Base-by-base conservation (phyloP, 2,888 invertebrate species). In the Tachystola acroxantha region DNA sequence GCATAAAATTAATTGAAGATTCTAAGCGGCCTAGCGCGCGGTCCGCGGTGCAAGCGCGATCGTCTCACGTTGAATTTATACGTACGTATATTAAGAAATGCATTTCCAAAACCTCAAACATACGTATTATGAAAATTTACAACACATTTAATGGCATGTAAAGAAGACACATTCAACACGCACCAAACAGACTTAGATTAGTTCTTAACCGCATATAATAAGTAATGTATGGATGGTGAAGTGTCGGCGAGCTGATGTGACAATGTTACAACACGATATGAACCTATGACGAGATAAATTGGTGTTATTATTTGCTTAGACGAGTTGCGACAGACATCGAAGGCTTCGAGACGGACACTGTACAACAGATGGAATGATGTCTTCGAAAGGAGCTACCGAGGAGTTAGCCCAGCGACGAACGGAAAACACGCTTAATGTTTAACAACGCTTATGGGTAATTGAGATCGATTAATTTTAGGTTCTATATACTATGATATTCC, bases 21-120 rank as follows among this genome's bases (percentile, higher is more conserved):
- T 42, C 29, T 46, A 67, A 63, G 78, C 73, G 62, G 60, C 64
- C 80, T 77, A 80, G 75, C 80, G 68, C 51, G 51, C 72, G 76
- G 70, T 62, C 82, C 82, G 78, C 75, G 84, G 85, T 81, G 82
- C 81, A 67, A 74, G 78, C 77, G 51, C 63, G 65, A 73, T 78
- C 76, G 75, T 70, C 54, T 63, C 67, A 57, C 72, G 59, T 62
- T 61, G 59, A 65, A 53, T 34, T 54, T 67, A 70, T 73, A 80
- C 72, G 71, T 73, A 80, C 72, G 71, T 82, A 80, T 76, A 73
- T 73, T 77, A 79, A 81, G 78, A 85, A 84, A 81, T 82, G 78
- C 78, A 74, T 72, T 76, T 72, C 70, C 72, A 71, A 79, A 76
- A 76, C 62, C 64, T 55, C 79, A 78, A 63, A 56, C 81, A 79